Evolutionary conservation across 2,888 invertebrate genomes (phyloP).

Genomic region (Odiellus spinosus): DNA sequence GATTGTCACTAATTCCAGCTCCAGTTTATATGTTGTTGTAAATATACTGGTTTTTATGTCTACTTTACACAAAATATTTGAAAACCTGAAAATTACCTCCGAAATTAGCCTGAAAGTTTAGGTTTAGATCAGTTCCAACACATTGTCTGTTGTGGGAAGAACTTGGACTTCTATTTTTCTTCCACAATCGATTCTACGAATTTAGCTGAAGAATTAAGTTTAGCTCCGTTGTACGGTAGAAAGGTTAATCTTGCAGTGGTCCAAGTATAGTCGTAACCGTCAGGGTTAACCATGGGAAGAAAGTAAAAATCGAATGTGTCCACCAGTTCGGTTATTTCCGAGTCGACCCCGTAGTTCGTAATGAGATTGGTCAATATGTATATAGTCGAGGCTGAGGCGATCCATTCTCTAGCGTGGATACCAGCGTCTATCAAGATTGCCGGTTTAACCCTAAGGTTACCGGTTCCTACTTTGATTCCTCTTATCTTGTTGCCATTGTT

Average conservation of each 20-base stretch:
- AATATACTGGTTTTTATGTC: no score
- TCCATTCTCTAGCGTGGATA: conserved; percentile 17
- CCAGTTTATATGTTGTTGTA: conserved; percentile 6
- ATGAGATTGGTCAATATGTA: conserved; percentile 12
- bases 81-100: not conserved
- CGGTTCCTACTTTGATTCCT: conserved; percentile 11
- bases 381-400: conserved; percentile 12
- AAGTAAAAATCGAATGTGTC: conserved; percentile 16
- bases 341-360: conserved; percentile 10
- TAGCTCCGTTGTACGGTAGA: not conserved
- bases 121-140: conserved; percentile 20
- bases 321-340: conserved; percentile 9
- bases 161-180: conserved; percentile 15
- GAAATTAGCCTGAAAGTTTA: conserved; percentile 9
- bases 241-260: conserved; percentile 7
- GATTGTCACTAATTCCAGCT: conserved; percentile 25
- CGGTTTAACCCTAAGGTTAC: conserved; percentile 8
- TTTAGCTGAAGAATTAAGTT: not conserved
- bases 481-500: no score
- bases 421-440: conserved; percentile 17
- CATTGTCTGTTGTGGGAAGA: conserved; percentile 9
- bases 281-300: conserved; percentile 14
- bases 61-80: no score
- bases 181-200: conserved; percentile 19
- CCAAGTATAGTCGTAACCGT: conserved; percentile 17